Evolutionary conservation across 2,797 vertebrate species (phyloP).

Genomic region (Phyllotis vaccarum): DNA sequence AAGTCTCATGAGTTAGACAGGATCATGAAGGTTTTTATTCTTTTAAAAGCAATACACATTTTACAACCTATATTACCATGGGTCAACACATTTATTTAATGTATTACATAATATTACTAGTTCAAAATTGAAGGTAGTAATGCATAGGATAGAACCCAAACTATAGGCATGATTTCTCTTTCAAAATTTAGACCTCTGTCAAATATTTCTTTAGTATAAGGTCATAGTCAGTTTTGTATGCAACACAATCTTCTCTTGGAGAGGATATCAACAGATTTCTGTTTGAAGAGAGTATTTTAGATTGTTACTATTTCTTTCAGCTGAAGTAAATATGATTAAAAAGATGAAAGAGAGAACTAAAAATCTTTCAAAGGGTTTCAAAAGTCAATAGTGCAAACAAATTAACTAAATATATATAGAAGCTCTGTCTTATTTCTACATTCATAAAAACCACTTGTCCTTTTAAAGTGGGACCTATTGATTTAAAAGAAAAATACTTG

Average conservation of each 20-base stretch:
- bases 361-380: constrained; percentile 45
- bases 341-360: constrained; percentile 62
- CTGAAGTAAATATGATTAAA: constrained; percentile 52
- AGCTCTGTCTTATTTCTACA: not conserved
- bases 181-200: not conserved
- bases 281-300: constrained; percentile 25
- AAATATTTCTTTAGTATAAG: not conserved
- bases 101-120: not conserved
- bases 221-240: not conserved
- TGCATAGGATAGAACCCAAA: not conserved
- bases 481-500: not conserved
- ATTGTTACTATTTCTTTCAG: constrained; percentile 5
- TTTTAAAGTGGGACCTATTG: not conserved
- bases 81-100: not conserved
- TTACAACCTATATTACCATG: not conserved
- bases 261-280: not conserved
- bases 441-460: not conserved
- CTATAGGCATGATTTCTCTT: not conserved
- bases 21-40: not conserved
- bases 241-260: not conserved
- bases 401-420: constrained; percentile 43
- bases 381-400: constrained; percentile 55
- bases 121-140: not conserved
- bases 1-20: too few relatives aligned
- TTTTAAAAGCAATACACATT: not conserved